phyloP scores from a whole-genome alignment of 2,888 invertebrate genomes.

The Lepidocyrtoides sp. region DNA sequence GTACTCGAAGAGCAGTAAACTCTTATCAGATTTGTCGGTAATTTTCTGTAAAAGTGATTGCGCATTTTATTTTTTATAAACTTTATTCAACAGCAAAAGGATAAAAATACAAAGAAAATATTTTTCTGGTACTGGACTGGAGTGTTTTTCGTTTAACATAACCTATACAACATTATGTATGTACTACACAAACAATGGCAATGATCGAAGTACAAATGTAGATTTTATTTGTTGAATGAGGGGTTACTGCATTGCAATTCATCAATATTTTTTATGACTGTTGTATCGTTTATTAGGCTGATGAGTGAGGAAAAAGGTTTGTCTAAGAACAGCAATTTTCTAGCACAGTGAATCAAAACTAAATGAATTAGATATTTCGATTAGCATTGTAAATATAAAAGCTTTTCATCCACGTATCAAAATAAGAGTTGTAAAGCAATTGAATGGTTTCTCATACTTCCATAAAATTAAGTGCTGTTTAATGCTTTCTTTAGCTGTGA shows the following conservation, averaged over 20 bases:
- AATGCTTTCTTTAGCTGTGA: constrained; percentile 64
- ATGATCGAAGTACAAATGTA: constrained; percentile 39
- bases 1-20: not conserved
- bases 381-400: not conserved
- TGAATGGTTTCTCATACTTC: constrained; percentile 49
- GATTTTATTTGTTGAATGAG: constrained; percentile 21
- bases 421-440: constrained; percentile 27
- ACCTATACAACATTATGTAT: too few species aligned
- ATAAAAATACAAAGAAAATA: too few species aligned
- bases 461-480: constrained; percentile 70
- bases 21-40: not conserved
- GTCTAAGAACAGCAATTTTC: constrained; percentile 14
- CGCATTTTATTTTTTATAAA: too few species aligned
- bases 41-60: not conserved
- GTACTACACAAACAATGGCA: not conserved
- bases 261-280: constrained; percentile 39
- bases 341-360: not conserved
- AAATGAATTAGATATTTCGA: constrained; percentile 30
- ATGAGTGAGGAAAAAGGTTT: not conserved
- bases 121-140: too few species aligned
- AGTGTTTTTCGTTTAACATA: too few species aligned
- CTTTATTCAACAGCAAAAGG: too few species aligned
- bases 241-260: not conserved
- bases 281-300: constrained; percentile 50
- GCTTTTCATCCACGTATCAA: not conserved